Percentiles rank a stretch among this genome's conserved stretches.
Conservation (phyloP, 2,888 invertebrate genomes). For the Amaurobius ferox region DNA sequence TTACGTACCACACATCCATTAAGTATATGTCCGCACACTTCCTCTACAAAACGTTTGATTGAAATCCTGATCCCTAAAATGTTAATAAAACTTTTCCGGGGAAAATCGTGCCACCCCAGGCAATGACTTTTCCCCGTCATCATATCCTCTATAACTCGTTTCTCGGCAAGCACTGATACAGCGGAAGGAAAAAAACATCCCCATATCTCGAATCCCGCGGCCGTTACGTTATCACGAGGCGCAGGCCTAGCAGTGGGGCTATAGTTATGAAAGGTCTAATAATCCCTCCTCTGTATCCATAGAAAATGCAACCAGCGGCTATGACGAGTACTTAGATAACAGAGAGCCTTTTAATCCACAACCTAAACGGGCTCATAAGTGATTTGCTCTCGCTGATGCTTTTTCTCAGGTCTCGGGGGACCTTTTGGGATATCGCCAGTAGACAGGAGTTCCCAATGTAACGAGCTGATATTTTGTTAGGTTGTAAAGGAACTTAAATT, state of each 20-base stretch:
- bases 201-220: slow-evolving; percentile 8
- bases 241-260: slow-evolving; percentile 40
- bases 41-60: neutral
- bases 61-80: slow-evolving; percentile 1
- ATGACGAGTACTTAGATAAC: slow-evolving; percentile 67
- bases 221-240: slow-evolving; percentile 48
- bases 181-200: slow-evolving; percentile 20
- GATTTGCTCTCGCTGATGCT: slow-evolving; percentile 51
- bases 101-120: neutral
- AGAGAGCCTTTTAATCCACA: slow-evolving; percentile 66
- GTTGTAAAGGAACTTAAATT: no score
- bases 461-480: neutral
- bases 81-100: neutral
- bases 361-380: slow-evolving; percentile 45
- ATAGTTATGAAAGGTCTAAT: slow-evolving; percentile 67
- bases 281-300: slow-evolving; percentile 45
- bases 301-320: slow-evolving; percentile 49
- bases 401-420: slow-evolving; percentile 33
- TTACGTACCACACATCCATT: neutral
- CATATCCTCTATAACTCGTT: neutral
- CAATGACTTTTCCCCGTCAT: neutral
- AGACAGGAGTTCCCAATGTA: neutral
- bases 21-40: neutral
- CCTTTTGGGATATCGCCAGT: slow-evolving; percentile 4
- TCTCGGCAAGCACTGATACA: neutral